Evolutionary conservation across 2,888 invertebrate species (phyloP), one percentile per base, ranked within the genome.

Genomic region (Horisme vitalbata): DNA sequence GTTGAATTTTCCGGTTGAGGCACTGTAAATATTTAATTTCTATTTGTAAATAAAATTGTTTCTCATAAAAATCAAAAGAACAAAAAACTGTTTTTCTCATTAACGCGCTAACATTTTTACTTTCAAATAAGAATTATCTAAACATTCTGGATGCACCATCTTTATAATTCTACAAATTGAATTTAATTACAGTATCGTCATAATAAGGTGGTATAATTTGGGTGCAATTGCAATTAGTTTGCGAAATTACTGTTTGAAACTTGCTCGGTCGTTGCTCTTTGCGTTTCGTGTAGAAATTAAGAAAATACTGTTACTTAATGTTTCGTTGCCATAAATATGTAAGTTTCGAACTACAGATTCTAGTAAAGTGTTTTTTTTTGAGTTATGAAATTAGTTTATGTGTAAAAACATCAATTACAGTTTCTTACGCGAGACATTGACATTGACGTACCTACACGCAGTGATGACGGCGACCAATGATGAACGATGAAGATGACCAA

Each of bases 241-340:
- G 41, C 34, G 30, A 41, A 41, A 41, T 46, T 27, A 41, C 37
- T 28, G 32, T 36, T 47, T 8, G 33, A n/a, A 38, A 38, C 21
- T 2, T 10, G 7, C 12, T 5, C 32, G 47, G 47, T 48, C 47
- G 18, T 38, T 48, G 47, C 20, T 11, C 41, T 21, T 12, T 11
- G 6, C 12, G 35, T 36, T 41, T 41, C 14, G 38, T 34, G 38
- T 21, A 47, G 32, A 47, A 47, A 47, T 33, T 41, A 36, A 35
- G 24, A 36, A 44, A 36, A 36, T 30, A 26, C 43, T 30, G 44
- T 36, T 44, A 44, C 30, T 15, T 31, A 10, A 31, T 9, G 3
- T 4, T 4, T 14, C 14, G 10, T 35, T 4, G n/a, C 30, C 39
- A 15, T 13, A 11, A 24, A 26, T 39, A 32, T 21, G 14, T 38